Evolutionary conservation across 1,140 invertebrate genomes (phyloP).

Genomic region (Halyomorpha halys): DNA sequence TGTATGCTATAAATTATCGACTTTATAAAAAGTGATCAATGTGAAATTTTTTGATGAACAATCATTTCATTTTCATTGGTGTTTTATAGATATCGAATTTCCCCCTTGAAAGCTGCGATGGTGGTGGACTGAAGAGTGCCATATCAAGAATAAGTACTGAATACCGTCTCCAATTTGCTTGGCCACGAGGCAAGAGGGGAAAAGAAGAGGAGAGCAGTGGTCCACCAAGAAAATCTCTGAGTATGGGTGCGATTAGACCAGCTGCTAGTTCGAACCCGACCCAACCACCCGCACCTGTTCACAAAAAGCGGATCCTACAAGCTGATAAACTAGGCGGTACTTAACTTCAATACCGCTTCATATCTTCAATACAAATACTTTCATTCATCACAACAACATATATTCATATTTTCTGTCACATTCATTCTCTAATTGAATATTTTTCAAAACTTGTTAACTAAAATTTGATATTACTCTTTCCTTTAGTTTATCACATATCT

Average conservation of each 20-base stretch:
- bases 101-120: constrained; percentile 33
- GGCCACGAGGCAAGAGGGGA: constrained; percentile 47
- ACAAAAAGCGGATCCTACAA: constrained; percentile 42
- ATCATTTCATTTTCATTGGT: neutral
- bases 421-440: too few relatives aligned
- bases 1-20: too few relatives aligned
- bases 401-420: too few relatives aligned
- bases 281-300: constrained; percentile 43
- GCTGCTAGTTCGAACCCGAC: constrained; percentile 6
- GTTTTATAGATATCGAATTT: constrained; percentile 33
- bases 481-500: neutral
- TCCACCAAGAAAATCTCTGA: constrained; percentile 64
- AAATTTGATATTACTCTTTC: constrained; percentile 22
- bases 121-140: constrained; percentile 53
- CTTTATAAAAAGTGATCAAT: too few relatives aligned
- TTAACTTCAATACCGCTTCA: too few relatives aligned
- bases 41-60: too few relatives aligned
- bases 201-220: constrained; percentile 18
- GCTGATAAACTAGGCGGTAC: constrained; percentile 37
- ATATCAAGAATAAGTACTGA: constrained; percentile 69
- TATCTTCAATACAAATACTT: too few relatives aligned
- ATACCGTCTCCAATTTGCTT: constrained; percentile 78
- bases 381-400: too few relatives aligned
- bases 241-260: constrained; percentile 64
- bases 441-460: too few relatives aligned